A percentile compares a stretch with the other conserved stretches of the same genome.
Conservation (phyloP, 2,888 invertebrate genomes). For the Macropis europaea region DNA sequence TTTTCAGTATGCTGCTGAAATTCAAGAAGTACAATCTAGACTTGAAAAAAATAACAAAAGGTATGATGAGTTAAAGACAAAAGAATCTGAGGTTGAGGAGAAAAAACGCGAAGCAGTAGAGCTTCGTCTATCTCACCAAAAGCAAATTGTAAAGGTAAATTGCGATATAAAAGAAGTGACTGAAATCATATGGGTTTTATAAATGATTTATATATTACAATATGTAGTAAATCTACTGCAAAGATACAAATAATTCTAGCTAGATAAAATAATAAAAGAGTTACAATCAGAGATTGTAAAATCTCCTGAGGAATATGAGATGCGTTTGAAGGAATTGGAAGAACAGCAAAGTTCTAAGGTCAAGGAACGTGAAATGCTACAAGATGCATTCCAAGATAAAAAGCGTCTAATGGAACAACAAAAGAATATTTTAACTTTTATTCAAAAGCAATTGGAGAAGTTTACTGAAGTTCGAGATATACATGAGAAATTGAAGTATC, state of each 20-base stretch:
- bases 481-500: constrained; percentile 52
- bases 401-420: constrained; percentile 57
- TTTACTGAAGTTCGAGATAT: constrained; percentile 46
- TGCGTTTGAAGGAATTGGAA: constrained; percentile 53
- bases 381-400: constrained; percentile 60
- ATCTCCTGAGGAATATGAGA: constrained; percentile 61
- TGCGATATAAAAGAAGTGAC: neutral
- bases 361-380: constrained; percentile 53
- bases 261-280: constrained; percentile 46
- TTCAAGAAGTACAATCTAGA: constrained; percentile 29
- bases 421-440: constrained; percentile 42
- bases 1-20: constrained; percentile 51
- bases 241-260: constrained; percentile 1
- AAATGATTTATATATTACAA: constrained; percentile 1
- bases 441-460: constrained; percentile 50
- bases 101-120: constrained; percentile 40
- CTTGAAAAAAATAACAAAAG: constrained; percentile 35
- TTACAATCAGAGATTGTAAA: constrained; percentile 61
- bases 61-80: constrained; percentile 12
- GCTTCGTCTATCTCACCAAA: constrained; percentile 33
- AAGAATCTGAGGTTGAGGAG: constrained; percentile 31
- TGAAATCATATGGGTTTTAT: neutral
- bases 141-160: constrained; percentile 53
- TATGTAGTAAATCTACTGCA: neutral
- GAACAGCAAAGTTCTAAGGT: constrained; percentile 46